Percentiles rank a stretch among this genome's conserved stretches.
Conservation (phyloP, 2,113 vertebrate genomes). For the Callorhinus ursinus region DNA sequence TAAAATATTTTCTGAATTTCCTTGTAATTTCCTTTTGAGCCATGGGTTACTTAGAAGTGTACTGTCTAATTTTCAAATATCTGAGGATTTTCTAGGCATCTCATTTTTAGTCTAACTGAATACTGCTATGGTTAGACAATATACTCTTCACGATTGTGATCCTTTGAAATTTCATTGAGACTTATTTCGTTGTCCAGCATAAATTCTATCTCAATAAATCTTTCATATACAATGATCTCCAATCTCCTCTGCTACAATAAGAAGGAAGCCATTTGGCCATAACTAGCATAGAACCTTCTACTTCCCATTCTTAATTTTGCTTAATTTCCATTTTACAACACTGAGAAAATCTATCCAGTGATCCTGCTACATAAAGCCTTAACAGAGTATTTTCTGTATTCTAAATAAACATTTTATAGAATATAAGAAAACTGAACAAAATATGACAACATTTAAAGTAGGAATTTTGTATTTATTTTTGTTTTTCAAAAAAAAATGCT, state of each 20-base stretch:
- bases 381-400: not conserved
- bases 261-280: not conserved
- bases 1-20: not conserved
- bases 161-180: not conserved
- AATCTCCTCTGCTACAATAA: not conserved
- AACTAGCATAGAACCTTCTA: not conserved
- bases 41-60: not conserved
- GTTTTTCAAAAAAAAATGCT: not conserved
- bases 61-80: not conserved
- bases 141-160: not conserved
- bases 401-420: not conserved
- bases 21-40: not conserved
- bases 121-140: not conserved
- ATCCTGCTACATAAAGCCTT: not conserved
- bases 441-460: not conserved
- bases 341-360: not conserved
- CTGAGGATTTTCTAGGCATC: not conserved
- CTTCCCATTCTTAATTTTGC: not conserved
- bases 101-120: not conserved
- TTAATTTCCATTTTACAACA: not conserved
- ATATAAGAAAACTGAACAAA: not conserved
- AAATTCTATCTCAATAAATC: not conserved
- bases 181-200: not conserved
- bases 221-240: not conserved
- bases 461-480: not conserved